Conservation (phyloP, 2,113 vertebrate genomes). For the Alaudala cheleensis region DNA sequence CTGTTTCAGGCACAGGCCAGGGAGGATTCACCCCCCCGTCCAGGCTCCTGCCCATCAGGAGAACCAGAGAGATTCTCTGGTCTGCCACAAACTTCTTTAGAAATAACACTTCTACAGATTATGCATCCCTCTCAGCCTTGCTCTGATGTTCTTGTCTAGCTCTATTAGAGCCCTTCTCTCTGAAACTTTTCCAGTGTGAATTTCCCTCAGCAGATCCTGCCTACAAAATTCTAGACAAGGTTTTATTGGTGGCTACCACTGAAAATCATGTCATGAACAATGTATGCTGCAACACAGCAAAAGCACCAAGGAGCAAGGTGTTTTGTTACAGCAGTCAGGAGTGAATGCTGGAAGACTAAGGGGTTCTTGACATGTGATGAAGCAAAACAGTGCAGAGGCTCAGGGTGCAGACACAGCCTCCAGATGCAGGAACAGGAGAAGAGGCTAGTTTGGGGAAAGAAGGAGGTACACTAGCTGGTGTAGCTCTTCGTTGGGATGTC, state of each 20-base stretch:
- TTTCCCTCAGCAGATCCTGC: neutral
- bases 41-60: too few species aligned
- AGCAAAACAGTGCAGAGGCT: neutral
- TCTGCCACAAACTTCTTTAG: too few species aligned
- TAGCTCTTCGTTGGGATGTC: neutral
- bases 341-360: neutral
- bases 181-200: neutral
- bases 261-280: neutral
- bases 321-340: neutral
- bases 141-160: neutral
- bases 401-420: neutral
- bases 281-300: neutral
- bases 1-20: too few species aligned
- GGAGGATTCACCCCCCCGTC: too few species aligned
- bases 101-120: neutral
- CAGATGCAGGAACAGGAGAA: neutral
- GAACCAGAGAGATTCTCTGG: too few species aligned
- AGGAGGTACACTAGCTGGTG: neutral
- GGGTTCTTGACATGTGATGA: fast-evolving
- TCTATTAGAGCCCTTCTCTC: neutral
- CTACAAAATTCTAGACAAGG: neutral
- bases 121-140: neutral
- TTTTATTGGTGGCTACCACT: fast-evolving
- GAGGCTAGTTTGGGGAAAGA: neutral
- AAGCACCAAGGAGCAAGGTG: neutral